phyloP scores from a whole-genome alignment of 2,888 invertebrate species.

The Epsilonema sp. region DNA sequence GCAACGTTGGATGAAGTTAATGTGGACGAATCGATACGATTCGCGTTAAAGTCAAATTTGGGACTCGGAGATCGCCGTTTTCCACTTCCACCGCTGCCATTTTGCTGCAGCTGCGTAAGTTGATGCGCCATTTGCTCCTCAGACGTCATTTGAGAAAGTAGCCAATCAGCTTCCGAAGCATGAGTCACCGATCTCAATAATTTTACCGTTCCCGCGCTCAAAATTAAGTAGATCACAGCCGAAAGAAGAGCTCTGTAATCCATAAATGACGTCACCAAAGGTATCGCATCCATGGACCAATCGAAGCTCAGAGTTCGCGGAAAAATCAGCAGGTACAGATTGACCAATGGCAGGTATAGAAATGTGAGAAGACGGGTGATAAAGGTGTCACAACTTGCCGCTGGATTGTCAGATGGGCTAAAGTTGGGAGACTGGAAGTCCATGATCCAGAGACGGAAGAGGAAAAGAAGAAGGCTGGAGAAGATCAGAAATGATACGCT shows the following conservation, averaged over 20 bases:
- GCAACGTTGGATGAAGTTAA: too few species aligned
- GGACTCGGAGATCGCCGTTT: constrained; percentile 8
- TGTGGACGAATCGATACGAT: not conserved
- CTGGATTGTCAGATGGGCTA: constrained; percentile 83
- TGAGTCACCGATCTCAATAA: constrained; percentile 4
- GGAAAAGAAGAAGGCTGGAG: constrained; percentile 47
- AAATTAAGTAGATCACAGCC: constrained; percentile 18
- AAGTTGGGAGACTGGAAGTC: constrained; percentile 32
- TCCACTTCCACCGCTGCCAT: not conserved
- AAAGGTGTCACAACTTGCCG: constrained; percentile 60
- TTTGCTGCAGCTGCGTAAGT: too few species aligned
- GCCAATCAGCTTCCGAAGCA: not conserved
- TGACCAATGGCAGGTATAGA: constrained; percentile 70
- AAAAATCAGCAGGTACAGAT: constrained; percentile 62
- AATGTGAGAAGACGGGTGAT: constrained; percentile 65
- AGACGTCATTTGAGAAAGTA: too few species aligned
- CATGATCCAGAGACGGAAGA: constrained; percentile 42
- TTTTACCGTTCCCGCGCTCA: too few species aligned
- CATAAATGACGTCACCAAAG: constrained; percentile 52
- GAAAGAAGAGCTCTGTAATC: constrained; percentile 52
- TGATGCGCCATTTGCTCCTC: too few species aligned
- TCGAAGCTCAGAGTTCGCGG: constrained; percentile 80
- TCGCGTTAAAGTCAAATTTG: constrained; percentile 11
- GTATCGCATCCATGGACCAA: constrained; percentile 95
- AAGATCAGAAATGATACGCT: constrained; percentile 41